Evolutionary conservation across 2,888 invertebrate genomes (phyloP).

Genomic region (Monochamus alternatus): DNA sequence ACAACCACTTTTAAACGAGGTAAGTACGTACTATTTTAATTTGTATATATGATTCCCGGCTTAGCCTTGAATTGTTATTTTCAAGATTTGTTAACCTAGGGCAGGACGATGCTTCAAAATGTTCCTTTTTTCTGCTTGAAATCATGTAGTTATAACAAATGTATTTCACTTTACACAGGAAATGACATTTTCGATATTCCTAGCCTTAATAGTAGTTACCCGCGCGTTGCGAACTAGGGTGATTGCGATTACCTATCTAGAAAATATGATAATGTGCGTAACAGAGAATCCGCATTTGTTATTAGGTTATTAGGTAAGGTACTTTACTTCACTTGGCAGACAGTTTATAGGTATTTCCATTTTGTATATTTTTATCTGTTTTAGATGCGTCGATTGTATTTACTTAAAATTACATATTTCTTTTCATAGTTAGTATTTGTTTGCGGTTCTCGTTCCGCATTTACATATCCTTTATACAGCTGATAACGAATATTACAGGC

Average conservation of each 20-base stretch:
- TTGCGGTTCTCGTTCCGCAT: slow-evolving; percentile 5
- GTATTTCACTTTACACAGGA: neutral
- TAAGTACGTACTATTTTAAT: slow-evolving; percentile 52
- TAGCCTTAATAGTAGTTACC: neutral
- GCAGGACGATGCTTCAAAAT: slow-evolving; percentile 37
- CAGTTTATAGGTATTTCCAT: neutral
- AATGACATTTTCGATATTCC: slow-evolving; percentile 23
- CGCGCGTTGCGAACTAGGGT: slow-evolving; percentile 26
- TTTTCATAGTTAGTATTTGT: neutral
- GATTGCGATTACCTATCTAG: slow-evolving; percentile 3
- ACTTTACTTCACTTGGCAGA: too few relatives aligned
- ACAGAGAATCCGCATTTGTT: neutral
- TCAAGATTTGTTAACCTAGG: slow-evolving; percentile 59
- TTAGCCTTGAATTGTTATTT: slow-evolving; percentile 62
- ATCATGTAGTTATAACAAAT: neutral
- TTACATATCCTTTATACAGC: slow-evolving; percentile 16
- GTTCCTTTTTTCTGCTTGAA: neutral
- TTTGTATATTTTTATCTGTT: neutral
- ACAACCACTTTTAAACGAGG: slow-evolving; percentile 50
- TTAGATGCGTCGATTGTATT: neutral
- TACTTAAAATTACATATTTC: neutral
- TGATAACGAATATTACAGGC: neutral
- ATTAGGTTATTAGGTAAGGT: neutral
- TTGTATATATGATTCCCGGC: slow-evolving; percentile 57
- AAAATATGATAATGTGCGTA: slow-evolving; percentile 30